These are phyloP conservation scores for Uloborus plumipes DNA, from an alignment of 2,888 invertebrate genomes.

Conservation along the genomic window DNA sequence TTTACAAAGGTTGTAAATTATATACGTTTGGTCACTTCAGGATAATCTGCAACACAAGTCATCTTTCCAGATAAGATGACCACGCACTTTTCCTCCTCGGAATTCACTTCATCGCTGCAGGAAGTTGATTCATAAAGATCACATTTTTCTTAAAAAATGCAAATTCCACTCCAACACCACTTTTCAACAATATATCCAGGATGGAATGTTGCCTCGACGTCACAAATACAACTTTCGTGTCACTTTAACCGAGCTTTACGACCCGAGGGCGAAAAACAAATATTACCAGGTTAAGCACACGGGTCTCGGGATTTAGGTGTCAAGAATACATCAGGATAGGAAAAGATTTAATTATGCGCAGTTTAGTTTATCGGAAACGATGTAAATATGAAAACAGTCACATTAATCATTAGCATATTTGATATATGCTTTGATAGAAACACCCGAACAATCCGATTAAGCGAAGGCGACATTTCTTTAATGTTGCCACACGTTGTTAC, in stretches of 20 bases:
- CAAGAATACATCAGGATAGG: conserved; percentile 3
- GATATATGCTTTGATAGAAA: conserved; percentile 37
- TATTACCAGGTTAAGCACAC: conserved; percentile 33
- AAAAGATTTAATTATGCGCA: background rate
- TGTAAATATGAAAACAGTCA: background rate
- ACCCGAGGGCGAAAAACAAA: conserved; percentile 64
- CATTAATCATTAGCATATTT: conserved; percentile 23
- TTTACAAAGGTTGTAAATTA: no score
- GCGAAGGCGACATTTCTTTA: conserved; percentile 40
- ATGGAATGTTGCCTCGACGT: conserved; percentile 61
- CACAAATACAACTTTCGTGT: conserved; percentile 62
- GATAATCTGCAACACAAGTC: no score
- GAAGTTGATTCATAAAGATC: background rate
- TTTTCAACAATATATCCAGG: conserved; percentile 41
- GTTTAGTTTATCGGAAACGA: background rate
- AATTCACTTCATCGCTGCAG: background rate
- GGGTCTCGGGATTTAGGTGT: background rate
- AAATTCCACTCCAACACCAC: conserved; percentile 8
- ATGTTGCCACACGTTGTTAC: conserved; percentile 23
- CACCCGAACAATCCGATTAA: conserved; percentile 53
- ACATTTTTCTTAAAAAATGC: background rate
- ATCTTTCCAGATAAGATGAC: no score
- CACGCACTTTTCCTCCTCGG: background rate
- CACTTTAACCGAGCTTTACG: conserved; percentile 56
- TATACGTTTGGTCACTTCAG: no score